These are phyloP conservation scores for Amphiprion ocellaris DNA, from an alignment of 2,113 vertebrate species.

Conservation along the genomic window DNA sequence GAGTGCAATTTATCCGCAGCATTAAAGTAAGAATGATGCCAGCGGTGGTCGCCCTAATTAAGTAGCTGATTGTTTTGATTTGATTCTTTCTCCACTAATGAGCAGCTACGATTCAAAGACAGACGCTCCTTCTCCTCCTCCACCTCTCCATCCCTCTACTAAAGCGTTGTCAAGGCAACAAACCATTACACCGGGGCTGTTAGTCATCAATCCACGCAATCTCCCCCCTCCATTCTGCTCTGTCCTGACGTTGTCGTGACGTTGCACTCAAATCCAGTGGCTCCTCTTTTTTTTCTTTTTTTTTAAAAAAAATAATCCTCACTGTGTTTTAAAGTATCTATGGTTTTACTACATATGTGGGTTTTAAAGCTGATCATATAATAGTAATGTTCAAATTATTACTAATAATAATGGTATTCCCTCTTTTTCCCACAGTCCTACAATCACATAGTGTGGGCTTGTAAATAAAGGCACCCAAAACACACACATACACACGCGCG, in stretches of 20 bases:
- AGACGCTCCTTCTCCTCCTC: neutral
- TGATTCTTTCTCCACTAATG: slow-evolving; percentile 13
- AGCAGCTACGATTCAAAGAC: slow-evolving; percentile 27
- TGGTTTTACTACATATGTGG: no score
- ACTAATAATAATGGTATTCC: no score
- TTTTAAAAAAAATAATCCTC: no score
- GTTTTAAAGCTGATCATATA: no score
- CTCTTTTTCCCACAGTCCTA: neutral
- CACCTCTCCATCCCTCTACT: neutral
- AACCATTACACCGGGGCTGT: slow-evolving; percentile 38
- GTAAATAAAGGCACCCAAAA: slow-evolving; percentile 27
- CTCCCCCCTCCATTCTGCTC: neutral
- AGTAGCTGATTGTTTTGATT: neutral
- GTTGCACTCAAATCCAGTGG: neutral
- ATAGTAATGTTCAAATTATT: no score
- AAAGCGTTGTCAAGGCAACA: slow-evolving; percentile 70
- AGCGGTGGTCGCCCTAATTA: neutral
- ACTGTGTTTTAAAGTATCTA: no score
- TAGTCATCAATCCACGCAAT: slow-evolving; percentile 57
- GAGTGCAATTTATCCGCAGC: no score
- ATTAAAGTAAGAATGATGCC: no score
- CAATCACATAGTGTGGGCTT: slow-evolving; percentile 25
- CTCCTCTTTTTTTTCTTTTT: neutral
- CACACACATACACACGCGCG: slow-evolving; percentile 11
- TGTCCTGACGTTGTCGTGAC: slow-evolving; percentile 23